Evolutionary conservation across 2,888 invertebrate genomes (phyloP).

Genomic region (Caradrina kadenii): DNA sequence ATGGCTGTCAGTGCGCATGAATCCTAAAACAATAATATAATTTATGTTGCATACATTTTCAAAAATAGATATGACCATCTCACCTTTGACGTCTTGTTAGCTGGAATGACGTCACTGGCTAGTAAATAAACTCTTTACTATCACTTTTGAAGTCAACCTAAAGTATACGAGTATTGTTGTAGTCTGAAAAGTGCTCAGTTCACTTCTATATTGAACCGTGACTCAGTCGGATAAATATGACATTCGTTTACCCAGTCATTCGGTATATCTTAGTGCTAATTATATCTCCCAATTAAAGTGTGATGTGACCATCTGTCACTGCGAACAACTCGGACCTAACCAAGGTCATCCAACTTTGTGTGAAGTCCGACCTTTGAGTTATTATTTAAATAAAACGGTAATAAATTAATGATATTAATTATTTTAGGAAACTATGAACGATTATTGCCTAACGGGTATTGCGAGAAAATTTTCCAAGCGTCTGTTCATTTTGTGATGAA

Average conservation of each 20-base stretch:
- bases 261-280: slow-evolving; percentile 57
- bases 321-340: slow-evolving; percentile 44
- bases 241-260: slow-evolving; percentile 51
- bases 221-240: slow-evolving; percentile 56
- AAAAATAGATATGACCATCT: slow-evolving; percentile 34
- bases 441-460: slow-evolving; percentile 44
- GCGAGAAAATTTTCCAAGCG: slow-evolving; percentile 24
- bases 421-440: slow-evolving; percentile 54
- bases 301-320: slow-evolving; percentile 53
- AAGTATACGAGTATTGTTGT: slow-evolving; percentile 21
- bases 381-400: slow-evolving; percentile 65
- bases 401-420: slow-evolving; percentile 55
- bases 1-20: background rate
- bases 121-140: slow-evolving; percentile 26
- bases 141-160: slow-evolving; percentile 7
- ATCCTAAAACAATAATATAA: background rate
- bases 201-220: slow-evolving; percentile 47
- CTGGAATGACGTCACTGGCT: slow-evolving; percentile 20
- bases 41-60: slow-evolving; percentile 14
- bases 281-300: slow-evolving; percentile 59
- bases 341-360: slow-evolving; percentile 69
- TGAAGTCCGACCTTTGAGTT: slow-evolving; percentile 62
- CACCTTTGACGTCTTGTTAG: slow-evolving; percentile 31
- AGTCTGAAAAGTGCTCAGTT: slow-evolving; percentile 21
- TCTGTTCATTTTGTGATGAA: slow-evolving; percentile 19